phyloP scores from a whole-genome alignment of 2,888 invertebrate genomes.

The Ophion ellenae region DNA sequence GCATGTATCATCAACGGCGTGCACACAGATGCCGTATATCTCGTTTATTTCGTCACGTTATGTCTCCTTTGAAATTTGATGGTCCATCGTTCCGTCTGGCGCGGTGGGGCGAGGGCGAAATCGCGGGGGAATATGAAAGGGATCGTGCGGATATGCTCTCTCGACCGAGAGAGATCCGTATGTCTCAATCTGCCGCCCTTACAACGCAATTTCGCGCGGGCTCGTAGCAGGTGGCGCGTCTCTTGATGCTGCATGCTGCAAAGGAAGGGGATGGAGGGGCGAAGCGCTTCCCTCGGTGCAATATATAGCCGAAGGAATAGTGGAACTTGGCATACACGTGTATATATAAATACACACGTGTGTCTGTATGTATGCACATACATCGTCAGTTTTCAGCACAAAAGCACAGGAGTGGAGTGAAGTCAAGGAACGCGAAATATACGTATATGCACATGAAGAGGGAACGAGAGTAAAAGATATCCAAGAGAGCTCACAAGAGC shows the following conservation, averaged over 20 bases:
- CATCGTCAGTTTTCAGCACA: background rate
- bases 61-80: constrained; percentile 56
- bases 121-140: constrained; percentile 54
- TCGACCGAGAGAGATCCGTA: constrained; percentile 60
- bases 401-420: background rate
- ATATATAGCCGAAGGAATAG: constrained; percentile 37
- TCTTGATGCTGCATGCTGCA: constrained; percentile 51
- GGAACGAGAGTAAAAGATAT: constrained; percentile 37
- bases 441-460: constrained; percentile 15
- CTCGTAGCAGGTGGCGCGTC: constrained; percentile 66
- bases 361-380: background rate
- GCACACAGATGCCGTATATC: background rate
- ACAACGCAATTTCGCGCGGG: constrained; percentile 65
- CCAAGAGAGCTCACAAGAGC: constrained; percentile 58
- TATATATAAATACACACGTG: constrained; percentile 14
- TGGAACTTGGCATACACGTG: constrained; percentile 31
- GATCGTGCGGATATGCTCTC: constrained; percentile 46
- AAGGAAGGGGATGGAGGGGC: constrained; percentile 19
- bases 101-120: constrained; percentile 12
- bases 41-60: constrained; percentile 51
- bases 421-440: background rate
- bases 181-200: constrained; percentile 67
- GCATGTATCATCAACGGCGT: background rate
- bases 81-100: constrained; percentile 53
- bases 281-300: constrained; percentile 45